These are phyloP conservation scores for Enoplosus armatus DNA, from an alignment of 2,797 vertebrate genomes.

Conservation along the genomic window DNA sequence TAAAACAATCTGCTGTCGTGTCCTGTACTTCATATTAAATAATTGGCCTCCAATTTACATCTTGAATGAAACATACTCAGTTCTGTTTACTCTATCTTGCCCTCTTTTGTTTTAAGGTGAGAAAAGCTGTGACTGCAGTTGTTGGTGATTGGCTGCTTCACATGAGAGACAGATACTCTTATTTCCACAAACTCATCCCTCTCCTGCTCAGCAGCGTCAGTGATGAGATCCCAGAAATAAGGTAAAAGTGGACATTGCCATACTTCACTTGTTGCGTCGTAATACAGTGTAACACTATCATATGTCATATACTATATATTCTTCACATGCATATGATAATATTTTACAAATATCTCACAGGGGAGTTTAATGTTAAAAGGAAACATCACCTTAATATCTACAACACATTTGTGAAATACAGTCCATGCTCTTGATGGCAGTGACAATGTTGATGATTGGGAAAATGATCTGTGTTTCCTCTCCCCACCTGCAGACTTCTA, in stretches of 20 bases:
- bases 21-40: not conserved
- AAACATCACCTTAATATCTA: not conserved
- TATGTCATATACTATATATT: not conserved
- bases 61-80: not conserved
- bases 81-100: not conserved
- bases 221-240: conserved; percentile 92
- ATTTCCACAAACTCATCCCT: conserved; percentile 94
- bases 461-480: not conserved
- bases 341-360: not conserved
- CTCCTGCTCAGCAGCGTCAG: conserved; percentile 90
- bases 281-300: not conserved
- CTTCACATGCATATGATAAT: not conserved
- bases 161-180: conserved; percentile 93
- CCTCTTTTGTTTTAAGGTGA: conserved; percentile 84
- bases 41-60: not conserved
- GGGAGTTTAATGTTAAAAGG: not conserved
- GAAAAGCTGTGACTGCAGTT: conserved; percentile 89
- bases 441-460: not conserved
- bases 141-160: conserved; percentile 92
- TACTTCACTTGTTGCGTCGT: not conserved
- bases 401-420: conserved; percentile 2
- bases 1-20: no score
- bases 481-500: conserved; percentile 79
- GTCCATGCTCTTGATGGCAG: not conserved
- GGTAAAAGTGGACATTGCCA: conserved; percentile 70